Conservation (phyloP, 2,113 vertebrate species). For the Prionailurus bengalensis region DNA sequence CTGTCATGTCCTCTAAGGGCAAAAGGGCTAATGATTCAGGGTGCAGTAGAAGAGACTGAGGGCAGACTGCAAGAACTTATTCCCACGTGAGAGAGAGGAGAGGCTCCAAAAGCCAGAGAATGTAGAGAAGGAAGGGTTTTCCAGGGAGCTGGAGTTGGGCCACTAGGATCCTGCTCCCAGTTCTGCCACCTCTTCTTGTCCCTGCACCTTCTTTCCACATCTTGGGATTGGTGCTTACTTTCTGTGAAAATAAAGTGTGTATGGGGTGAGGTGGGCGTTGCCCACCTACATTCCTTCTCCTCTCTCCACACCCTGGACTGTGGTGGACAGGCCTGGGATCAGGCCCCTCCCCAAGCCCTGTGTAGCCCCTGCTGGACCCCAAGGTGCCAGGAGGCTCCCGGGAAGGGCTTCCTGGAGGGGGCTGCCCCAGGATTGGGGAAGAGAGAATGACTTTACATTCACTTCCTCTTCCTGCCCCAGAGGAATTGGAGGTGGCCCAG, state of each 20-base stretch:
- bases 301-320: background rate
- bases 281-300: background rate
- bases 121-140: background rate
- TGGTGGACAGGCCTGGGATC: background rate
- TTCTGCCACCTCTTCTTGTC: background rate
- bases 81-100: background rate
- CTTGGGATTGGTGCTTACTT: slow-evolving; percentile 15
- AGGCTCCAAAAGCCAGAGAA: background rate
- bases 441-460: slow-evolving; percentile 54
- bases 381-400: background rate
- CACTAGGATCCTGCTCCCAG: background rate
- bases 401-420: slow-evolving; percentile 63
- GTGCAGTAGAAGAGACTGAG: background rate
- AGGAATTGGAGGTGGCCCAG: slow-evolving; percentile 57
- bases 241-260: slow-evolving; percentile 23
- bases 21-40: background rate
- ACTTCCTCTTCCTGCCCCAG: slow-evolving; percentile 79
- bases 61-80: background rate
- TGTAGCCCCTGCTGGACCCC: background rate
- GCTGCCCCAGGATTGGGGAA: background rate
- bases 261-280: background rate
- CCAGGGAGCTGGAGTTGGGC: background rate
- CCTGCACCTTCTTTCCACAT: background rate
- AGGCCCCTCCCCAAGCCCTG: background rate
- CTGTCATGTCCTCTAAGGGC: background rate